phyloP scores from a whole-genome alignment of 2,113 vertebrate genomes.

The Nanorana parkeri region DNA sequence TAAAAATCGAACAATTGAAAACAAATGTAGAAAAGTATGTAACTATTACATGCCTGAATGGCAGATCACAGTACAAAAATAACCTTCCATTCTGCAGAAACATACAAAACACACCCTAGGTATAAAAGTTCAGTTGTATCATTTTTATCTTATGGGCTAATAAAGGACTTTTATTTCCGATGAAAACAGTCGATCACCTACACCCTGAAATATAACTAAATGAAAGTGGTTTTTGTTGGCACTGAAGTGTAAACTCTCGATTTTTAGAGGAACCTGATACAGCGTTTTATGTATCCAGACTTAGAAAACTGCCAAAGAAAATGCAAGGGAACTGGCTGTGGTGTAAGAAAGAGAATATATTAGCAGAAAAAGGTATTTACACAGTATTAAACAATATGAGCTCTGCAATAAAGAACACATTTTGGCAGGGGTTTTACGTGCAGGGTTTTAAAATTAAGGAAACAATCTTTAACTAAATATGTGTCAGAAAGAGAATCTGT shows the following conservation, averaged over 20 bases:
- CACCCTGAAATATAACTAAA: conserved; percentile 56
- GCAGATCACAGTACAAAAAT: too few species aligned
- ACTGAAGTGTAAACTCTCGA: conserved; percentile 62
- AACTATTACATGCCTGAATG: too few species aligned
- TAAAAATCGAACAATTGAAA: too few species aligned
- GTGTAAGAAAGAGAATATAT: conserved; percentile 64
- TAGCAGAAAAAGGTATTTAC: conserved; percentile 67
- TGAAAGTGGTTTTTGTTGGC: conserved; percentile 70
- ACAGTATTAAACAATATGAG: conserved; percentile 60
- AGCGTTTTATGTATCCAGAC: conserved; percentile 66
- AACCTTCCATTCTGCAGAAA: too few species aligned
- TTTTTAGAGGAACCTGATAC: conserved; percentile 71
- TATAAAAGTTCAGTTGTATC: neutral
- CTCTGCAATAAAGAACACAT: conserved; percentile 62
- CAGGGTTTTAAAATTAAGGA: neutral
- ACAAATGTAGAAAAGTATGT: too few species aligned
- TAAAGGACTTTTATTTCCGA: conserved; percentile 24
- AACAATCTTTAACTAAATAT: too few species aligned
- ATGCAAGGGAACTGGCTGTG: conserved; percentile 67
- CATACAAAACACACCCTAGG: neutral
- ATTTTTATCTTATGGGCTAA: neutral
- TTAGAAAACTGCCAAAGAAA: conserved; percentile 77
- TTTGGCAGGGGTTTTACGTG: conserved; percentile 58
- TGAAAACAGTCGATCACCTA: conserved; percentile 16
- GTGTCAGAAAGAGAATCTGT: too few species aligned